Evolutionary conservation across 2,888 invertebrate genomes (phyloP).

Genomic region (Orthonychiurus folsomi): DNA sequence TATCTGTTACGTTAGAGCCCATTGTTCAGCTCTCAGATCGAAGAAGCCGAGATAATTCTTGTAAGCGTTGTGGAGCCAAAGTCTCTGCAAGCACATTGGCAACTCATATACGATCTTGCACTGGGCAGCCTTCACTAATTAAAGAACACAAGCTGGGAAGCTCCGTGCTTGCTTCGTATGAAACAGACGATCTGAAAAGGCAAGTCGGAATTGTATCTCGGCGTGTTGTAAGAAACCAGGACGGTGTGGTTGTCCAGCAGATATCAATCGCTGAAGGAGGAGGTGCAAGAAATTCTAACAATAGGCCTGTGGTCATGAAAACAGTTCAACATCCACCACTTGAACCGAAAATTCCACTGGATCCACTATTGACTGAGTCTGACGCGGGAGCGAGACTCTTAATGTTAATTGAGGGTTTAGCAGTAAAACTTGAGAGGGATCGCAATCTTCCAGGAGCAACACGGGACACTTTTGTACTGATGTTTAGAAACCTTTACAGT

Average conservation of each 20-base stretch:
- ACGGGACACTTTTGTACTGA: neutral
- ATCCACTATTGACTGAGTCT: conserved; percentile 32
- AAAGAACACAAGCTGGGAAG: neutral
- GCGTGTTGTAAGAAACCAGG: neutral
- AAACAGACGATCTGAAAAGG: neutral
- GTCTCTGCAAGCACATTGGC: neutral
- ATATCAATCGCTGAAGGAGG: neutral
- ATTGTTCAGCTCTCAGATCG: neutral
- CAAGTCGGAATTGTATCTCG: neutral
- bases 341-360: conserved; percentile 10
- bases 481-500: neutral
- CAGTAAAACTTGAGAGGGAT: conserved; percentile 1
- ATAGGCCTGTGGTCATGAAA: too few relatives aligned
- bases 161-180: neutral
- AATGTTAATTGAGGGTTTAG: conserved; percentile 28
- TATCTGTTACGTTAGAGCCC: neutral
- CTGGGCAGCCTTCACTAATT: neutral
- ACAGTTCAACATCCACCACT: neutral
- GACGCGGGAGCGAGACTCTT: conserved; percentile 26
- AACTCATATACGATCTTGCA: neutral
- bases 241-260: neutral
- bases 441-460: neutral
- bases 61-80: neutral
- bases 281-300: neutral
- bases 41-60: neutral